Conservation (phyloP, 1,140 invertebrate genomes). For the Lethrus apterus region DNA sequence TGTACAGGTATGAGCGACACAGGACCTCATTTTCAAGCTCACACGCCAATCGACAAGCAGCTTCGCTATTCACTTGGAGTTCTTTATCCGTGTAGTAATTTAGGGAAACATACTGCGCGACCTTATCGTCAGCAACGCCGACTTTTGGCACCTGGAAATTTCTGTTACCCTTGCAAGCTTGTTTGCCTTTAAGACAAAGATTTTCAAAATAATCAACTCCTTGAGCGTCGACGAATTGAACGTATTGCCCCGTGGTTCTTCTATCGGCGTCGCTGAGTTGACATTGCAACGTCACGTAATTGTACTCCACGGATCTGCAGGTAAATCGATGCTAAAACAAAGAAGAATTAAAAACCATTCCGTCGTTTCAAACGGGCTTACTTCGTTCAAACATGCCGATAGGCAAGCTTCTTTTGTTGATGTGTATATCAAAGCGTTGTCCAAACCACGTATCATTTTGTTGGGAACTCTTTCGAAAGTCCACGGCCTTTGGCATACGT, state of each 20-base stretch:
- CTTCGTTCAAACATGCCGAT: slow-evolving; percentile 85
- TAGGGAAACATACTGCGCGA: slow-evolving; percentile 82
- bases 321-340: slow-evolving; percentile 72
- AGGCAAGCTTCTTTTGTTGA: slow-evolving; percentile 90
- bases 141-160: slow-evolving; percentile 72
- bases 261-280: slow-evolving; percentile 83
- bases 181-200: slow-evolving; percentile 79
- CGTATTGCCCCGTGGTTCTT: slow-evolving; percentile 72
- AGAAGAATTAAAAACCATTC: background rate
- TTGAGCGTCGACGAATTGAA: slow-evolving; percentile 80
- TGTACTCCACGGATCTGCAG: slow-evolving; percentile 88
- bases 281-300: slow-evolving; percentile 86
- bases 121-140: slow-evolving; percentile 81
- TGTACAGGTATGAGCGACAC: slow-evolving; percentile 82
- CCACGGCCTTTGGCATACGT: slow-evolving; percentile 85
- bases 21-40: slow-evolving; percentile 90
- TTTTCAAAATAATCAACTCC: slow-evolving; percentile 95
- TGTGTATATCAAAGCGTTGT: slow-evolving; percentile 87
- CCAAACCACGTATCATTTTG: slow-evolving; percentile 80
- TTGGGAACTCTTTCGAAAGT: slow-evolving; percentile 88
- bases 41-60: slow-evolving; percentile 79
- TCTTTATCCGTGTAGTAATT: slow-evolving; percentile 94
- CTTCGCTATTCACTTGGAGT: slow-evolving; percentile 73
- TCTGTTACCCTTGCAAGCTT: slow-evolving; percentile 73
- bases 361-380: slow-evolving; percentile 36